These are phyloP conservation scores for Bhutanitis thaidina DNA, from an alignment of 2,888 invertebrate species.

Conservation along the genomic window DNA sequence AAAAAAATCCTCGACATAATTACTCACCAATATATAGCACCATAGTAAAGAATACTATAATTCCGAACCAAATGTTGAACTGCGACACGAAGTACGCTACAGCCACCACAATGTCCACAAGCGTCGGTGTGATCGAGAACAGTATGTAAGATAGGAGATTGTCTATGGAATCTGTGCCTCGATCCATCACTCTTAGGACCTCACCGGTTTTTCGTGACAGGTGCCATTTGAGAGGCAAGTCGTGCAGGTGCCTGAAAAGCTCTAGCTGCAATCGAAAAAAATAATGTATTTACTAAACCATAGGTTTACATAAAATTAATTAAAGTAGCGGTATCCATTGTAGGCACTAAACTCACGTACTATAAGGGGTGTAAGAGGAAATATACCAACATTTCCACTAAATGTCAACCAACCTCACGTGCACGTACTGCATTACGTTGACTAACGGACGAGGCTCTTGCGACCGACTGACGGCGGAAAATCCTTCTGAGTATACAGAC, in stretches of 20 bases:
- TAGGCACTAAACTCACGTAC: too few species aligned
- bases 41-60: slow-evolving; percentile 97
- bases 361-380: too few species aligned
- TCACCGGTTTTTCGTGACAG: slow-evolving; percentile 97
- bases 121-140: slow-evolving; percentile 95
- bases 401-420: too few species aligned
- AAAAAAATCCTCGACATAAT: too few species aligned
- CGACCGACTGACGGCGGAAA: too few species aligned
- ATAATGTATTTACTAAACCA: too few species aligned
- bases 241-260: slow-evolving; percentile 92
- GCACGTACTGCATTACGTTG: too few species aligned
- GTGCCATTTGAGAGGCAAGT: slow-evolving; percentile 96
- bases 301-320: too few species aligned
- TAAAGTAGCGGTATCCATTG: too few species aligned
- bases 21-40: slow-evolving; percentile 92
- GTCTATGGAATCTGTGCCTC: slow-evolving; percentile 98
- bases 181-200: slow-evolving; percentile 96
- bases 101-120: slow-evolving; percentile 95
- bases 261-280: slow-evolving; percentile 82
- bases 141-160: slow-evolving; percentile 94
- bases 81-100: slow-evolving; percentile 91
- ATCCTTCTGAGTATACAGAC: too few species aligned
- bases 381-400: too few species aligned
- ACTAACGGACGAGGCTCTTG: too few species aligned
- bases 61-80: slow-evolving; percentile 96